Evolutionary conservation across 2,113 vertebrate species (phyloP).

Genomic region (Pachycephala philippinensis): DNA sequence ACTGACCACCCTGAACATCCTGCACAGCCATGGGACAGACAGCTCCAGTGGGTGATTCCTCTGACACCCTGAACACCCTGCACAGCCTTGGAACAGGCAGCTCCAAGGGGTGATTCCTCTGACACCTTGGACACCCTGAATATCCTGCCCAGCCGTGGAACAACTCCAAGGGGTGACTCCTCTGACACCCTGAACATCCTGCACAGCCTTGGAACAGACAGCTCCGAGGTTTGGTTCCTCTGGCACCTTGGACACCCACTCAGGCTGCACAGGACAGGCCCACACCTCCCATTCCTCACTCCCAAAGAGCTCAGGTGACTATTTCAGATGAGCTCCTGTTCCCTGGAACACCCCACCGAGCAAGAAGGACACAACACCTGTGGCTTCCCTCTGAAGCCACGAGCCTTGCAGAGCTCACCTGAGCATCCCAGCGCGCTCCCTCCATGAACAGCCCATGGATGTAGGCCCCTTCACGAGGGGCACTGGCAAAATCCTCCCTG

Average conservation of each 20-base stretch:
- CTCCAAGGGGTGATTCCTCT: neutral
- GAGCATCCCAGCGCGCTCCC: slow-evolving; percentile 88
- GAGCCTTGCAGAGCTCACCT: slow-evolving; percentile 71
- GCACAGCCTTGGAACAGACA: neutral
- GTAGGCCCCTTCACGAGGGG: slow-evolving; percentile 88
- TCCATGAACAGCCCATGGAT: slow-evolving; percentile 92
- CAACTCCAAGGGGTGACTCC: neutral
- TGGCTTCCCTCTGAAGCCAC: neutral
- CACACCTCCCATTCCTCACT: neutral
- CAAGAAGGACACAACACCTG: neutral
- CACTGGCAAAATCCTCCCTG: slow-evolving; percentile 81
- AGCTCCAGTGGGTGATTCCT: neutral
- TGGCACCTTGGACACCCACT: neutral
- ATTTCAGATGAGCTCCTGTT: neutral
- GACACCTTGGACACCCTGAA: no score
- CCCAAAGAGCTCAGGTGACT: neutral
- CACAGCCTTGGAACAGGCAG: neutral
- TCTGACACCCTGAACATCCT: no score
- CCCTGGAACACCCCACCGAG: neutral
- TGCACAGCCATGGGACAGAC: neutral
- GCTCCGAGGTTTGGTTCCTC: neutral
- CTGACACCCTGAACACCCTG: no score
- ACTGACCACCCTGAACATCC: neutral
- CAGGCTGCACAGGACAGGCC: neutral
- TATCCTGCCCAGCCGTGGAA: neutral